Evolutionary conservation across 2,113 vertebrate species (phyloP), one percentile per base, ranked within the genome.

Genomic region (Petrocephalus zakoni): DNA sequence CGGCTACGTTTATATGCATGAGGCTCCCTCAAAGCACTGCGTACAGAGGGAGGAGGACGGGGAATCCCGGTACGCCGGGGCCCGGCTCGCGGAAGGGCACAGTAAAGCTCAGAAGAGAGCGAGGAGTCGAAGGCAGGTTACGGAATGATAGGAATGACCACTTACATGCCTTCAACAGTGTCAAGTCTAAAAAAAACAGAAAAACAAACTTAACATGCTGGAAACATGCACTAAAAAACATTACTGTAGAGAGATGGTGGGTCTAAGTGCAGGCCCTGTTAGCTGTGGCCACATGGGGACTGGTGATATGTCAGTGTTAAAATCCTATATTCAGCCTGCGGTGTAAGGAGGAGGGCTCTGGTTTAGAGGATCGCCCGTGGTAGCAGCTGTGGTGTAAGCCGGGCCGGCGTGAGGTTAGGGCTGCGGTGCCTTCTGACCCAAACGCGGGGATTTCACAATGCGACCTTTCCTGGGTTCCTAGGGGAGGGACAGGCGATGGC

Each of bases 161-260:
- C 97, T 97, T 98, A 98, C 96, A 97, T 97, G 97, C 97, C 96
- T 96, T 98, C 97, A 96, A 96, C 96, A 95, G 96, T 96, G 94
- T 97, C 96, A 96, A 92, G 94, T 97, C 97, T 98, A 97, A 96
- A 97, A 49, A 97, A 93, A 96, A 96, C 91, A 96, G 94, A 96
- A 90, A 96, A 92, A 96, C 92, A 96, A 90, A 94, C 95, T 96
- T 96, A 96, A 93, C 96, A 97, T 96, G 96, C 95, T 93, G 94
- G 95, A 95, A 96, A 94, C 93, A 96, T 92, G 95, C 95, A 93
- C 91, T 93, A 92, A 94, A 88, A 94, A 94, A 92, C 56, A 64
- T 49, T 21, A 83, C 8, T 11, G 29, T 37, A 49, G 0, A 2
- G 81, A 49, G 42, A 49, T 1, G 1, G 46, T n/a, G 51, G 49